phyloP scores from a whole-genome alignment of 2,797 vertebrate species.

The Gila robusta region DNA sequence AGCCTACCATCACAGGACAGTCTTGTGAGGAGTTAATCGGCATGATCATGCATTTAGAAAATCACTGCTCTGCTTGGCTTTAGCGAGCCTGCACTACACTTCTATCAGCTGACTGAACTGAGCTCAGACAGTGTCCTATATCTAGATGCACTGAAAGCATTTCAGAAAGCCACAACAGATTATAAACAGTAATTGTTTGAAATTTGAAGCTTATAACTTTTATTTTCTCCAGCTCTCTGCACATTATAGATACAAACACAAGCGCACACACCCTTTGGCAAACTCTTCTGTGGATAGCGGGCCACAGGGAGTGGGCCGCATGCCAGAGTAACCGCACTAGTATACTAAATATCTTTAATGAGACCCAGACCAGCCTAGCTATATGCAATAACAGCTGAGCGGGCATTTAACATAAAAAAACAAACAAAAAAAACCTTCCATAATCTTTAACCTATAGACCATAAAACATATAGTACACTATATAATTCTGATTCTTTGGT shows the following conservation, averaged over 20 bases:
- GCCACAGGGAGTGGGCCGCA: slow-evolving; percentile 85
- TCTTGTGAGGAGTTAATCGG: slow-evolving; percentile 60
- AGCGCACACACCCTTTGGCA: slow-evolving; percentile 59
- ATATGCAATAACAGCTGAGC: slow-evolving; percentile 3
- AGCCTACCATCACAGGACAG: slow-evolving; percentile 42
- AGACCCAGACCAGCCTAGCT: slow-evolving; percentile 82
- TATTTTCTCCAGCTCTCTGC: slow-evolving; percentile 67
- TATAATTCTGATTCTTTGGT: background rate
- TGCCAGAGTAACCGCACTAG: slow-evolving; percentile 86
- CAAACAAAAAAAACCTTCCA: too few species aligned
- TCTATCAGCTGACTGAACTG: slow-evolving; percentile 66
- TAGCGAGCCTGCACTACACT: slow-evolving; percentile 43
- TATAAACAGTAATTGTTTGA: slow-evolving; percentile 42
- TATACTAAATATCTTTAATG: slow-evolving; percentile 88
- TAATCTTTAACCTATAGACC: background rate
- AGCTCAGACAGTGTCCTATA: slow-evolving; percentile 42
- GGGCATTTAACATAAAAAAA: background rate
- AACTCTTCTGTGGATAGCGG: slow-evolving; percentile 74
- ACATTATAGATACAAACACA: slow-evolving; percentile 57
- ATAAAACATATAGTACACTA: background rate
- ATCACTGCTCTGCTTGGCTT: slow-evolving; percentile 44
- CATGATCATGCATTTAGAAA: slow-evolving; percentile 38
- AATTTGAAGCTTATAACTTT: slow-evolving; percentile 5
- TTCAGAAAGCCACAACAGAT: slow-evolving; percentile 21
- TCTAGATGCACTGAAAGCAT: slow-evolving; percentile 51